These are phyloP conservation scores for Lamellibrachia columna DNA, from an alignment of 2,888 invertebrate genomes.

Conservation along the genomic window DNA sequence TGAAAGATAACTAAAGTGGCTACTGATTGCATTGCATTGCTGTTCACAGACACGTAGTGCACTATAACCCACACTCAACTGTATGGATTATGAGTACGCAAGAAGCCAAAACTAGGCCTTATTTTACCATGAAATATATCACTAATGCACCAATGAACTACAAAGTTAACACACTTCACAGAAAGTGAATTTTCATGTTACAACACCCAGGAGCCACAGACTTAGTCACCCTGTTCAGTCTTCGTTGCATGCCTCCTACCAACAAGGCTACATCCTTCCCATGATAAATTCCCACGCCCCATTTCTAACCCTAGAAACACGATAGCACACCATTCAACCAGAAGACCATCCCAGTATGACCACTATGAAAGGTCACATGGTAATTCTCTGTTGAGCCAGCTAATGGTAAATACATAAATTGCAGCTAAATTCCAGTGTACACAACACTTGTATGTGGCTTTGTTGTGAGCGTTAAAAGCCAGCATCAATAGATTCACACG, in stretches of 20 bases:
- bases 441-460: constrained; percentile 9
- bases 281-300: not conserved
- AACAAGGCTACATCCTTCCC: not conserved
- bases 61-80: no score
- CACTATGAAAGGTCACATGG: not conserved
- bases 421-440: not conserved
- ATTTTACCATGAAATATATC: no score
- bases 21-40: no score
- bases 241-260: not conserved
- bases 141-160: no score
- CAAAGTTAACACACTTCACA: no score
- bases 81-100: no score
- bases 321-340: not conserved
- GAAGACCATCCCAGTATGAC: not conserved
- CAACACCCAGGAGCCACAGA: not conserved
- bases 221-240: not conserved
- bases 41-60: no score
- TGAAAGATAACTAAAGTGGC: no score
- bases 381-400: not conserved
- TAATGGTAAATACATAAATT: not conserved
- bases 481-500: not conserved
- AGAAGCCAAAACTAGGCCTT: no score
- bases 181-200: not conserved
- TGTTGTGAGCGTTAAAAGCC: not conserved
- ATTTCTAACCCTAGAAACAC: not conserved